Conservation (phyloP, 1,140 invertebrate genomes). For the Diuraphis noxia region DNA sequence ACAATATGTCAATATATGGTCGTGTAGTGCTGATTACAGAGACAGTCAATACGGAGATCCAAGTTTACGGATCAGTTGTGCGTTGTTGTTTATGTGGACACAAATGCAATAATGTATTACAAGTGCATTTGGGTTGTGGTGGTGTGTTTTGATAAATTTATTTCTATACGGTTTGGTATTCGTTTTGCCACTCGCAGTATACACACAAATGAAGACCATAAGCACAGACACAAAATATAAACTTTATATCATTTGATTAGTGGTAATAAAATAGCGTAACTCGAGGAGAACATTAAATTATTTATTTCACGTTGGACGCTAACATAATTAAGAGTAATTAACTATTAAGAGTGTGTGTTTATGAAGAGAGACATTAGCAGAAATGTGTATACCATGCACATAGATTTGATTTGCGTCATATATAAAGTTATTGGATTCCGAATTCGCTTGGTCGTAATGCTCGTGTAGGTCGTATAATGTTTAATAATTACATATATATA, state of each 20-base stretch:
- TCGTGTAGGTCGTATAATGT: not conserved
- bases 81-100: not conserved
- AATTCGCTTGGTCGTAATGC: not conserved
- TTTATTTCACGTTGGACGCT: not conserved
- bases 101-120: not conserved
- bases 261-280: not conserved
- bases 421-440: not conserved
- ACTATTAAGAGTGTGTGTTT: not conserved
- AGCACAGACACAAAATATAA: not conserved
- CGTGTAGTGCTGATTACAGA: not conserved
- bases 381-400: not conserved
- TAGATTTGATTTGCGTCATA: not conserved
- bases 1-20: too few species aligned
- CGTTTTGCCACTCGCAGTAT: too few species aligned
- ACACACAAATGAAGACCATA: not conserved
- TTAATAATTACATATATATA: too few species aligned
- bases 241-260: constrained; percentile 4
- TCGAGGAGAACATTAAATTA: not conserved
- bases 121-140: not conserved
- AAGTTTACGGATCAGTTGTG: not conserved
- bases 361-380: not conserved
- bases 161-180: not conserved
- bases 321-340: not conserved
- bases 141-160: not conserved
- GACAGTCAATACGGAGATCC: not conserved